phyloP scores from a whole-genome alignment of 2,888 invertebrate species.

The Adelphocoris suturalis region DNA sequence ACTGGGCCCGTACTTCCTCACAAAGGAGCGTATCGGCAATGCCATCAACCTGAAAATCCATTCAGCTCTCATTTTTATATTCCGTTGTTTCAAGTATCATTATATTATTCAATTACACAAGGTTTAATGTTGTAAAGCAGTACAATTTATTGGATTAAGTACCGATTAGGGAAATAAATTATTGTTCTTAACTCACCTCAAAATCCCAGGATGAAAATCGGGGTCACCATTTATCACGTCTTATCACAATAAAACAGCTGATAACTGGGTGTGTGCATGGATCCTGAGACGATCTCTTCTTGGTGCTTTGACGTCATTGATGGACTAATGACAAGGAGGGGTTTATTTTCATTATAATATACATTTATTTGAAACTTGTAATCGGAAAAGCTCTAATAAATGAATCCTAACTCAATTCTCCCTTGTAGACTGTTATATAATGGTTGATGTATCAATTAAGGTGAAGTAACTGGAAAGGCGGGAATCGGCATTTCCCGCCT shows the following conservation, averaged over 20 bases:
- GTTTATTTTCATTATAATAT: too few species aligned
- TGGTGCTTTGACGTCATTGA: background rate
- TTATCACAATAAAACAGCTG: background rate
- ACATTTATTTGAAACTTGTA: too few species aligned
- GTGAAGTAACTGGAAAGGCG: background rate
- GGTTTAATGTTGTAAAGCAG: background rate
- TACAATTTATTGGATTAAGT: too few species aligned
- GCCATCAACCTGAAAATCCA: conserved; percentile 43
- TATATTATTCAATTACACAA: background rate
- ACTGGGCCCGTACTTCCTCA: conserved; percentile 84
- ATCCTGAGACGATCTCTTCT: background rate
- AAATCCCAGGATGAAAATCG: conserved; percentile 24
- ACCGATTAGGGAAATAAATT: background rate
- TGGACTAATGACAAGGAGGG: too few species aligned
- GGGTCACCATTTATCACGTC: background rate
- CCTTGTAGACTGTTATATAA: too few species aligned
- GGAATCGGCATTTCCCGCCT: background rate
- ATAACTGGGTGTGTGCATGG: background rate
- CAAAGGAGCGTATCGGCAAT: conserved; percentile 77
- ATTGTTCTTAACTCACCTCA: background rate
- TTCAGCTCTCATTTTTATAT: background rate
- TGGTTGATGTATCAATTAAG: background rate
- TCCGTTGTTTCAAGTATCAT: background rate
- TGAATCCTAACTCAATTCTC: too few species aligned
- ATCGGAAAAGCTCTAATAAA: too few species aligned